A percentile compares a stretch with the other conserved stretches of the same genome.
These are phyloP conservation scores for Magallana gigas DNA, from an alignment of 1,140 invertebrate genomes.

Conservation along the genomic window DNA sequence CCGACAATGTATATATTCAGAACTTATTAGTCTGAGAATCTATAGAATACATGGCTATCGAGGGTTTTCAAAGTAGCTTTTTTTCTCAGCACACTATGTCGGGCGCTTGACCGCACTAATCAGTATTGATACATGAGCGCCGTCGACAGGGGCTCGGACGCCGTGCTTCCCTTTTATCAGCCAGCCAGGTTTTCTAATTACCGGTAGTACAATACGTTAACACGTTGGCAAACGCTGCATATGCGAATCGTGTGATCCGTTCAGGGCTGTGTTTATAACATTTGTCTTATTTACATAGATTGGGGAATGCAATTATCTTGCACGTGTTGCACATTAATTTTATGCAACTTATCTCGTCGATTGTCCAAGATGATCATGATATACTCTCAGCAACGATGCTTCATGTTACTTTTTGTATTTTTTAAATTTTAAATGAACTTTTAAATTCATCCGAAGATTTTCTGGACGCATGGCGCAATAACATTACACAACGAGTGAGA, in stretches of 20 bases:
- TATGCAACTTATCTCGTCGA: neutral
- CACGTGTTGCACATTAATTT: neutral
- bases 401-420: too few species aligned
- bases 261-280: neutral
- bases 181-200: neutral
- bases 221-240: neutral
- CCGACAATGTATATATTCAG: too few species aligned
- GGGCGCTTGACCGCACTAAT: neutral
- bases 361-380: too few species aligned
- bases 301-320: neutral
- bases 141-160: neutral
- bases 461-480: too few species aligned
- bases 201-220: neutral
- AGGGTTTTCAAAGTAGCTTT: too few species aligned
- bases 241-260: neutral
- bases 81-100: too few species aligned
- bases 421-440: too few species aligned
- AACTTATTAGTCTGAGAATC: too few species aligned
- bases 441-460: too few species aligned
- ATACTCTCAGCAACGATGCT: too few species aligned
- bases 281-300: neutral
- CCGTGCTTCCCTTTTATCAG: neutral
- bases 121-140: neutral
- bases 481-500: too few species aligned
- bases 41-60: too few species aligned